Base-by-base conservation (phyloP, 2,888 invertebrate genomes). In the Molorchus minor region DNA sequence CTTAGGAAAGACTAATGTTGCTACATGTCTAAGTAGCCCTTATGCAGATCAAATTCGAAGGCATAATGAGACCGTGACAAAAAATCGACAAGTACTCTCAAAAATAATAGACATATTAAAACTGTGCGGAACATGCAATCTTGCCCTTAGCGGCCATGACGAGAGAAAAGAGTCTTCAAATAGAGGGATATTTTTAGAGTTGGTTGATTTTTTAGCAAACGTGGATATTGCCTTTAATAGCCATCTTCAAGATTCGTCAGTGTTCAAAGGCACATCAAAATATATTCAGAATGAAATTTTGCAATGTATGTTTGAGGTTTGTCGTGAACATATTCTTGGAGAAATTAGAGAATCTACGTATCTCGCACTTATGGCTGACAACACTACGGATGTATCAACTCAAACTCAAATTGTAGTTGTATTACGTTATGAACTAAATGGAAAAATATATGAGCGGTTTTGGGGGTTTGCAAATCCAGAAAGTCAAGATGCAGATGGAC, bases 341-440 rank as follows among this genome's bases (percentile, higher is more conserved):
- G n/a, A n/a, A n/a, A n/a, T n/a, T n/a, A n/a, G n/a, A n/a, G n/a
- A n/a, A n/a, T n/a, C n/a, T n/a, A n/a, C n/a, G n/a, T n/a, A n/a
- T n/a, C n/a, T n/a, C n/a, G 65, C 73, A 7, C 51, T 76, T 4
- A 67, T 73, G 60, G 64, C 62, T 15, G 75, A 75, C 54, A 76
- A 75, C 53, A 72, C 69, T 29, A 72, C 71, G 1, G 73, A 77
- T 59, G 62, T 69, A 40, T 65, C 64, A 20, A 41, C 47, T 15
- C 45, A 62, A 53, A 49, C 56, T 33, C 72, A 71, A 59, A 57
- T 70, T 53, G 68, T 71, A n/a, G 36, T 73, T 20, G 61, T 75
- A 51, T 56, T 71, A n/a, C 57, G 74, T 25, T 75, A 76, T 56
- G 61, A 61, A 51, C 5, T 57, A 25, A 35, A 35, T 2, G 35